These are phyloP conservation scores for Aradus depressus DNA, from an alignment of 2,888 invertebrate species.

Conservation along the genomic window DNA sequence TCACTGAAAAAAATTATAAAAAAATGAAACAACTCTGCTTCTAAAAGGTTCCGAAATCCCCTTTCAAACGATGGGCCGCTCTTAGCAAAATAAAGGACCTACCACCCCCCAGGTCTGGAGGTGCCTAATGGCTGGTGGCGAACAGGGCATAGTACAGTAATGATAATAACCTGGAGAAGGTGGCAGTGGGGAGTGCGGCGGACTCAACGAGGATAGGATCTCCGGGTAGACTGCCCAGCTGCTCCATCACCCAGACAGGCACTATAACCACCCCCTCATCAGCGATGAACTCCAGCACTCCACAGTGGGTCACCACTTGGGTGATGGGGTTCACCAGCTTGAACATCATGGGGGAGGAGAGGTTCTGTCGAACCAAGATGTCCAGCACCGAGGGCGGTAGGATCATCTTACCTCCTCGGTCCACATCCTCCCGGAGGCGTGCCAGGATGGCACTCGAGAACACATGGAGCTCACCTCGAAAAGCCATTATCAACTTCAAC, in stretches of 20 bases:
- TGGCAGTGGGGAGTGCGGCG: constrained; percentile 85
- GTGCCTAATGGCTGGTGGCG: too few species aligned
- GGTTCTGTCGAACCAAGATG: constrained; percentile 79
- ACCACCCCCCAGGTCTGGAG: too few species aligned
- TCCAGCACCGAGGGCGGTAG: constrained; percentile 96
- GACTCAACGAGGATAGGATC: constrained; percentile 79
- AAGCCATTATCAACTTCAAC: too few species aligned
- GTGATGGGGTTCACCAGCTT: constrained; percentile 82
- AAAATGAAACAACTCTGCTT: too few species aligned
- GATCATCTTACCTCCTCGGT: constrained; percentile 94
- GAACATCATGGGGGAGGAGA: constrained; percentile 97
- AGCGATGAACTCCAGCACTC: constrained; percentile 95
- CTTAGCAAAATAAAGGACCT: too few species aligned
- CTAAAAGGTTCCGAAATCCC: too few species aligned
- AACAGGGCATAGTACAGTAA: too few species aligned
- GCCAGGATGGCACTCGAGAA: constrained; percentile 77
- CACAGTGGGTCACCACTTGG: constrained; percentile 81
- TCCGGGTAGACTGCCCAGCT: constrained; percentile 80
- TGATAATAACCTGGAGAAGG: constrained; percentile 58
- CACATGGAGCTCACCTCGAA: background rate
- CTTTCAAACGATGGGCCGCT: too few species aligned
- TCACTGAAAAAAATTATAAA: too few species aligned
- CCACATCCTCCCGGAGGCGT: constrained; percentile 84
- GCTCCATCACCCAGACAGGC: constrained; percentile 98
- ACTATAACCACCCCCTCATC: constrained; percentile 96